Evolutionary conservation across 2,888 invertebrate species (phyloP).

Genomic region (Ryuthela nishihirai): DNA sequence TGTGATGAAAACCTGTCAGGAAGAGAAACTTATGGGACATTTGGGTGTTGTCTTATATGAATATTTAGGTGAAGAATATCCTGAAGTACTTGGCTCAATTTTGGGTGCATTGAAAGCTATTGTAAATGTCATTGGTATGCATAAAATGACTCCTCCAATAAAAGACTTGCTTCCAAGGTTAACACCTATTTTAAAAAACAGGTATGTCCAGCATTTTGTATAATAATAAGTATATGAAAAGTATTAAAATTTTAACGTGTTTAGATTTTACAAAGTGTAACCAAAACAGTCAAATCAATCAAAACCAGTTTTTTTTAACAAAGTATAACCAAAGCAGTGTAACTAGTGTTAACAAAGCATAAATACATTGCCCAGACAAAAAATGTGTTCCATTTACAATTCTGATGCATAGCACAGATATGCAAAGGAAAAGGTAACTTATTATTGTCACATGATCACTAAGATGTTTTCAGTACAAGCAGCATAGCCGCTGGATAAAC

Average conservation of each 20-base stretch:
- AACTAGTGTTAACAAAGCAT: too few species aligned
- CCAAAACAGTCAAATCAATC: too few species aligned
- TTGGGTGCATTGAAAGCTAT: slow-evolving; percentile 98
- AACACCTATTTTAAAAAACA: slow-evolving; percentile 97
- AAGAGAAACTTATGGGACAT: slow-evolving; percentile 99
- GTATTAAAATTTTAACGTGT: slow-evolving; percentile 9
- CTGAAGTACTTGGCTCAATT: slow-evolving; percentile 97
- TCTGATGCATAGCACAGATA: too few species aligned
- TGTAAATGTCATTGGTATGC: slow-evolving; percentile 99
- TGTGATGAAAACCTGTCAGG: slow-evolving; percentile 99
- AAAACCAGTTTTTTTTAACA: too few species aligned
- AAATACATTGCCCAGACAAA: too few species aligned
- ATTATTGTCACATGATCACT: too few species aligned
- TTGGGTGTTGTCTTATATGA: slow-evolving; percentile 98
- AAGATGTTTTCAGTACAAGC: too few species aligned
- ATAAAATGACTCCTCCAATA: slow-evolving; percentile 99
- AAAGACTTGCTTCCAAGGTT: slow-evolving; percentile 94
- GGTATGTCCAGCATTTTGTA: slow-evolving; percentile 60
- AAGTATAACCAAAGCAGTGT: too few species aligned
- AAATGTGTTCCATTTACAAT: too few species aligned
- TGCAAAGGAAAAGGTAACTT: too few species aligned
- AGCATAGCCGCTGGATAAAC: too few species aligned
- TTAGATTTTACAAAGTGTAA: too few species aligned
- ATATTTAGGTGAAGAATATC: slow-evolving; percentile 98
- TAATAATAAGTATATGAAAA: slow-evolving; percentile 43